phyloP scores from a whole-genome alignment of 2,113 vertebrate species.

The Cynopterus brachyotis region DNA sequence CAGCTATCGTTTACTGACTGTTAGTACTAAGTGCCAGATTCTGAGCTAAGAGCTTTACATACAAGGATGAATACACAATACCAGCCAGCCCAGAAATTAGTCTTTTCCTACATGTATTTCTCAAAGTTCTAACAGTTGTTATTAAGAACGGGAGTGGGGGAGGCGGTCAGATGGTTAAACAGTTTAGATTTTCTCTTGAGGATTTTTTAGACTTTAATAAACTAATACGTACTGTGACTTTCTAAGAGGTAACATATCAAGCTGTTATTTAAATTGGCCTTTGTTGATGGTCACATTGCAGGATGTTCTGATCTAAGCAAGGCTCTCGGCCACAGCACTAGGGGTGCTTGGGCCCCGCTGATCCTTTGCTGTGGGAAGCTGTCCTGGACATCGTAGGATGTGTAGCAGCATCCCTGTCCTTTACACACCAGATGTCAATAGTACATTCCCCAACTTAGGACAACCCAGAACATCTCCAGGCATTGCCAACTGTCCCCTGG shows the following conservation, averaged over 20 bases:
- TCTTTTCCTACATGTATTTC: neutral
- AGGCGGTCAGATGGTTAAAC: neutral
- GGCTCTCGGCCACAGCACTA: neutral
- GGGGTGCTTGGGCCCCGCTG: neutral
- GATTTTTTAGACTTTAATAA: constrained; percentile 13
- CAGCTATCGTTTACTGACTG: neutral
- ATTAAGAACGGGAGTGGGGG: neutral
- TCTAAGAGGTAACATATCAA: neutral
- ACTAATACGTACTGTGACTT: neutral
- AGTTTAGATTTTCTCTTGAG: neutral
- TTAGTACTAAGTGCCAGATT: neutral
- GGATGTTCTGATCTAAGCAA: neutral
- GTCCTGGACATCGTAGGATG: no score
- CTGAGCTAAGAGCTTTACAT: neutral
- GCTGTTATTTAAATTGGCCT: neutral
- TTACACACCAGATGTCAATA: neutral
- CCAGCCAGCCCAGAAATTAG: neutral
- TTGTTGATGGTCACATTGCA: neutral
- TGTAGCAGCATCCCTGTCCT: neutral
- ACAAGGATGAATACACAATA: neutral
- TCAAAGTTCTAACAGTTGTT: neutral
- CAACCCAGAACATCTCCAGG: neutral
- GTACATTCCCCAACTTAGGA: neutral
- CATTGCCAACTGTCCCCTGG: neutral
- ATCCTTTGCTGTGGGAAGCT: neutral